Evolutionary conservation across 2,113 vertebrate species (phyloP), one percentile per base, ranked within the genome.

Genomic region (Bucco capensis): DNA sequence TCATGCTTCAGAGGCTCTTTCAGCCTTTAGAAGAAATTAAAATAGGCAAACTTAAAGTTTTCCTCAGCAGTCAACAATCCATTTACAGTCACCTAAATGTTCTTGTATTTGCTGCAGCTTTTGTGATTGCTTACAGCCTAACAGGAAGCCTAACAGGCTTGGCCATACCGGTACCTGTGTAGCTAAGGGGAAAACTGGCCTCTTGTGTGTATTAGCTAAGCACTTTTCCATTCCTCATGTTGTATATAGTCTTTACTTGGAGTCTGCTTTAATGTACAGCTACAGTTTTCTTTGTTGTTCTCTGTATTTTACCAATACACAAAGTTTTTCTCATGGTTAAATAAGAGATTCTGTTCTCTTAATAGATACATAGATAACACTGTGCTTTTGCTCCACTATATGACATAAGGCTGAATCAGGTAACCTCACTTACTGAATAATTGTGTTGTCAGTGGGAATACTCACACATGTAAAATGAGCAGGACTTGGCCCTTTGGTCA

Each of bases 351-450:
- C 70, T 83, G 46, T 35, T 95, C 72, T 92, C 80, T 62, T 90
- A 50, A 87, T 60, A 88, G 91, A 42, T 78, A 50, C 14, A 37
- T 53, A 72, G 80, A 24, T 86, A 88, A 46, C 38, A 23, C 51
- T 23, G 65, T 65, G 56, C 3, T 88, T 90, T 89, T 91, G 79
- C 72, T 95, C 47, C 31, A 18, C 38, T 62, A 21, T 54, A 90
- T 91, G 91, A 94, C 92, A 72, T 56, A 53, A 70, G 51, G 70
- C 80, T 88, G 94, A 87, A 78, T 81, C 87, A 80, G 60, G 60
- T 94, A 93, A 94, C 92, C 72, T 96, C 95, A 94, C 89, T 96
- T 88, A 90, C 49, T 87, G 93, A 94, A 77, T 94, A 92, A 89
- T 87, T 92, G 79, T 83, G 82, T 91, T 95, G 89, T 96, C 92